These are phyloP conservation scores for Pipistrellus pipistrellus DNA, from an alignment of 2,797 vertebrate species.

Conservation along the genomic window DNA sequence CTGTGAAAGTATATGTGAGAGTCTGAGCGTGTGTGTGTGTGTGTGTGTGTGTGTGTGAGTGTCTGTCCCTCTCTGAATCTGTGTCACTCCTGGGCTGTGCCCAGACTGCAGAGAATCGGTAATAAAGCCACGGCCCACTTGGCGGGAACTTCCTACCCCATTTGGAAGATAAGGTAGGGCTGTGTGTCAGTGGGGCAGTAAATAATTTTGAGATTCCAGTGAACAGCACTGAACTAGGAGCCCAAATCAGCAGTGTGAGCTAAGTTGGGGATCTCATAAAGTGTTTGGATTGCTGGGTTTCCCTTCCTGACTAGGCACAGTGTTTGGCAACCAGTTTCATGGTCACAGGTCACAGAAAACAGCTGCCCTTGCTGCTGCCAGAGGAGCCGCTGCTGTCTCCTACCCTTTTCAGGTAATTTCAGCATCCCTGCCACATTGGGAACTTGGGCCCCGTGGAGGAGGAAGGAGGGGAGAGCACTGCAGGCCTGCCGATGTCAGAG, in stretches of 20 bases:
- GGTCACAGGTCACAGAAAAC: conserved; percentile 77
- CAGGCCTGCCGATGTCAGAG: neutral
- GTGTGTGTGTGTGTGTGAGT: too few species aligned
- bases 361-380: conserved; percentile 77
- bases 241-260: conserved; percentile 76
- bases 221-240: conserved; percentile 84
- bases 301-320: conserved; percentile 76
- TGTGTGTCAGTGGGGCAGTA: neutral
- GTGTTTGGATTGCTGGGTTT: conserved; percentile 81
- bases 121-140: neutral
- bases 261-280: conserved; percentile 75
- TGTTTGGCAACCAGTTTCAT: conserved; percentile 79
- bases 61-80: neutral
- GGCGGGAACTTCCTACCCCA: neutral
- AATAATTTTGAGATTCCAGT: conserved; percentile 57
- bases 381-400: conserved; percentile 3
- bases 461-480: neutral
- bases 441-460: neutral
- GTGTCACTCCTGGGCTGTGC: neutral
- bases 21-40: neutral
- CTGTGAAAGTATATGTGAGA: neutral
- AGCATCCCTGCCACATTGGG: neutral
- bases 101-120: neutral
- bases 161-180: neutral
- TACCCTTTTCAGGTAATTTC: neutral